A percentile compares a stretch with the other conserved stretches of the same genome.
Conservation (phyloP, 2,888 invertebrate species). For the Xylota segnis region DNA sequence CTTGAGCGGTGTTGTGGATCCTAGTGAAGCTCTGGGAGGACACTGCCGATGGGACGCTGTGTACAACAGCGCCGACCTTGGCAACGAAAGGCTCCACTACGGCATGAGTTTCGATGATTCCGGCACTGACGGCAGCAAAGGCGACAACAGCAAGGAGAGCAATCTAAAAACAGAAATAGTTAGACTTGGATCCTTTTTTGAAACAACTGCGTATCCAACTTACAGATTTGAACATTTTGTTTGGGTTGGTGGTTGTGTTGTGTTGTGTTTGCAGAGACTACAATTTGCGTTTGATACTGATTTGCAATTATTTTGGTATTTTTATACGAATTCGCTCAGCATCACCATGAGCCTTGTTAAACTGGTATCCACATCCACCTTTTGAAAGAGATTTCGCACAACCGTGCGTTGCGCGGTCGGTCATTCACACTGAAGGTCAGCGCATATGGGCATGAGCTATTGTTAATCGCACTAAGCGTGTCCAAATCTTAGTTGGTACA, state of each 20-base stretch:
- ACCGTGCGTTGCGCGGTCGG: neutral
- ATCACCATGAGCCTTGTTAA: neutral
- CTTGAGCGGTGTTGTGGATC: conserved; percentile 84
- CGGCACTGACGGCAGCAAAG: conserved; percentile 79
- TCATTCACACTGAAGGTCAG: conserved; percentile 3
- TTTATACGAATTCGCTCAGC: conserved; percentile 43
- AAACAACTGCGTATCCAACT: conserved; percentile 23
- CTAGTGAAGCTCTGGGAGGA: conserved; percentile 85
- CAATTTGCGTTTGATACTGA: conserved; percentile 31
- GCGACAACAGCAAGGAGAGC: conserved; percentile 78
- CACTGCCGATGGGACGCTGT: conserved; percentile 84
- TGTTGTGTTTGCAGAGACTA: conserved; percentile 5
- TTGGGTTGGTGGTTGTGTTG: conserved; percentile 7
- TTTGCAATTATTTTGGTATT: neutral
- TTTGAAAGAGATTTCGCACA: conserved; percentile 5
- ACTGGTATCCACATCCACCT: neutral
- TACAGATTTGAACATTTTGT: conserved; percentile 80
- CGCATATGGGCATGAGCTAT: neutral
- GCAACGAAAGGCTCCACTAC: conserved; percentile 81
- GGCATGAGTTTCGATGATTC: conserved; percentile 79
- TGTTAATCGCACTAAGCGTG: conserved; percentile 9
- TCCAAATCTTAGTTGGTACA: neutral
- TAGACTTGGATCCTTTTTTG: neutral
- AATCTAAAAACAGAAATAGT: conserved; percentile 44
- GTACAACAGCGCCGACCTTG: conserved; percentile 81